Evolutionary conservation across 2,797 vertebrate species (phyloP).

Genomic region (Paratrypauchen microcephalus): DNA sequence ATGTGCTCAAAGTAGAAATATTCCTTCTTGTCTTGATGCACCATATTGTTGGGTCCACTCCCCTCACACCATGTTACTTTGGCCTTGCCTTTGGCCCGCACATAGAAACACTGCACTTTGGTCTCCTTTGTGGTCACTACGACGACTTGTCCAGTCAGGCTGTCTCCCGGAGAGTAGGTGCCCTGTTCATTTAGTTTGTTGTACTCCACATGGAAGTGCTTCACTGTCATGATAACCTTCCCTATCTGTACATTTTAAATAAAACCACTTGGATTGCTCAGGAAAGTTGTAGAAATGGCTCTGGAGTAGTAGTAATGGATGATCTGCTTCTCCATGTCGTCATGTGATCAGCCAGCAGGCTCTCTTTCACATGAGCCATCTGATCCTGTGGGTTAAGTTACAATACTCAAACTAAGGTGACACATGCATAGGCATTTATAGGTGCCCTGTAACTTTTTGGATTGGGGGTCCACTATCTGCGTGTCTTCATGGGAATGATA

Average conservation of each 20-base stretch:
- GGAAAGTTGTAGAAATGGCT: conserved; percentile 1
- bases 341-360: conserved; percentile 58
- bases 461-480: no score
- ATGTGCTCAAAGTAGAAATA: conserved; percentile 72
- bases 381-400: conserved; percentile 11
- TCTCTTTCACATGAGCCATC: conserved; percentile 66
- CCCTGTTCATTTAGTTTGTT: conserved; percentile 54
- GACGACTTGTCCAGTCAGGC: conserved; percentile 61
- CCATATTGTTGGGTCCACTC: conserved; percentile 21
- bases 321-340: conserved; percentile 40
- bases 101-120: conserved; percentile 64
- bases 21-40: conserved; percentile 57
- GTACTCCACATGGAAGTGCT: conserved; percentile 66
- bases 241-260: not conserved
- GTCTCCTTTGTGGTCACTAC: conserved; percentile 63
- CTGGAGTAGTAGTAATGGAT: not conserved
- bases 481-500: no score
- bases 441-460: no score
- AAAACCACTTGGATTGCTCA: not conserved
- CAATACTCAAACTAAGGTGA: not conserved
- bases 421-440: not conserved
- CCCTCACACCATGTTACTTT: conserved; percentile 61
- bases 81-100: conserved; percentile 69
- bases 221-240: conserved; percentile 59
- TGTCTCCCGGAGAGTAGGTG: conserved; percentile 64